These are phyloP conservation scores for Felis catus DNA, from an alignment of 2,113 vertebrate species.

Conservation along the genomic window DNA sequence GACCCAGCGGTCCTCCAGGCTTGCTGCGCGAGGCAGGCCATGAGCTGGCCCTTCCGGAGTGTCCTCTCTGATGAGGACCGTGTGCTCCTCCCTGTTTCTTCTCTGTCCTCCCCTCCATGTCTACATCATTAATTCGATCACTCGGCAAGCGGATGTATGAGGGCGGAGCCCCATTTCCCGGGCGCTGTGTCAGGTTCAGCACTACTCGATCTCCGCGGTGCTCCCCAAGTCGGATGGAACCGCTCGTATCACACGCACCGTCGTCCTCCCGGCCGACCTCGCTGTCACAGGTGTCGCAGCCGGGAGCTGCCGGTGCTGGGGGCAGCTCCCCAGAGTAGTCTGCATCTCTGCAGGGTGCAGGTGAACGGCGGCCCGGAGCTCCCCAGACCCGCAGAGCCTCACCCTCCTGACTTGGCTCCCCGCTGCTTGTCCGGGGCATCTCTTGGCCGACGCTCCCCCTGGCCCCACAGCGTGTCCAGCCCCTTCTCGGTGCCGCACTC, in stretches of 20 bases:
- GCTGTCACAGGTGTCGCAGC: accelerated
- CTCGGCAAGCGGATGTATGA: accelerated
- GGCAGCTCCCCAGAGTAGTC: accelerated
- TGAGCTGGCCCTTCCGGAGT: accelerated
- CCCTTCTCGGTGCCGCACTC: neutral
- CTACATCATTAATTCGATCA: neutral
- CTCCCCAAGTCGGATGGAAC: accelerated
- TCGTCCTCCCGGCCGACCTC: neutral
- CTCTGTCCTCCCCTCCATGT: neutral
- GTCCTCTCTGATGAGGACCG: neutral
- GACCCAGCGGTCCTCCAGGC: neutral
- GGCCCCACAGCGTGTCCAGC: accelerated
- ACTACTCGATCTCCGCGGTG: accelerated
- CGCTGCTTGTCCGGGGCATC: neutral
- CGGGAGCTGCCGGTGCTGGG: accelerated
- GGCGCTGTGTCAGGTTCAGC: accelerated
- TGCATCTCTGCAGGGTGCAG: accelerated
- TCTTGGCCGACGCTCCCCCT: too few species aligned
- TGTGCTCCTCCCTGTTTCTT: accelerated
- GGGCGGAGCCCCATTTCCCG: neutral
- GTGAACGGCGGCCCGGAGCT: accelerated
- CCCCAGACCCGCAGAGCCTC: neutral
- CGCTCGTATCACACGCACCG: accelerated
- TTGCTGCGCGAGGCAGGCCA: accelerated
- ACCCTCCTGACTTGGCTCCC: neutral